Conservation (phyloP, 2,113 vertebrate species). For the Sigmodon hispidus region DNA sequence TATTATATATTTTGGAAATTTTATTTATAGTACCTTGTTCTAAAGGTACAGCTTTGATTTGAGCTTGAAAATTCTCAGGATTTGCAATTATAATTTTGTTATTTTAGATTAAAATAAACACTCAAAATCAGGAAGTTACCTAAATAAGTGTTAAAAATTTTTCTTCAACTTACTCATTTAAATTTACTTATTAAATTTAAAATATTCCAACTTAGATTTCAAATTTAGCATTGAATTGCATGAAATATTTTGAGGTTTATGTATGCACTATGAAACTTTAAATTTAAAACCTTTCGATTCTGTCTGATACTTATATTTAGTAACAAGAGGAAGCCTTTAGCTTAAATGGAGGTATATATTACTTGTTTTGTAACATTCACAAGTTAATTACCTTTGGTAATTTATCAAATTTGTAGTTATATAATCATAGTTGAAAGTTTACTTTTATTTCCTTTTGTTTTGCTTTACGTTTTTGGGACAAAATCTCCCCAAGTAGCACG, state of each 20-base stretch:
- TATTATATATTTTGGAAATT: slow-evolving; percentile 28
- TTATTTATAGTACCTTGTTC: slow-evolving; percentile 49
- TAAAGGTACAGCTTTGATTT: slow-evolving; percentile 51
- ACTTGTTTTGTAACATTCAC: background rate
- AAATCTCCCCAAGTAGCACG: background rate
- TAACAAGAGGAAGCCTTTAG: background rate
- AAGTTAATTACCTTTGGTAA: background rate
- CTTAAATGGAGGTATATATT: background rate
- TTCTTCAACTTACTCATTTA: slow-evolving; percentile 55
- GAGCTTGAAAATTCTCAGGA: slow-evolving; percentile 32
- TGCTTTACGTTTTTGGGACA: background rate
- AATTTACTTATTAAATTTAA: slow-evolving; percentile 72
- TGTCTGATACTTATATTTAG: slow-evolving; percentile 28
- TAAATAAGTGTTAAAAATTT: slow-evolving; percentile 66
- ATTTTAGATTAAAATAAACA: slow-evolving; percentile 73
- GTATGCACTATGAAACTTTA: slow-evolving; percentile 24
- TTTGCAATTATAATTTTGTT: slow-evolving; percentile 67
- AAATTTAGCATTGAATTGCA: slow-evolving; percentile 56
- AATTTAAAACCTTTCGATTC: slow-evolving; percentile 14
- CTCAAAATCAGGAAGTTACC: slow-evolving; percentile 55
- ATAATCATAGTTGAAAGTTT: background rate
- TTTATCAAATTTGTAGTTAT: background rate
- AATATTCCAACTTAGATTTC: slow-evolving; percentile 61
- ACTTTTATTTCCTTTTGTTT: background rate
- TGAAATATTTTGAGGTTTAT: slow-evolving; percentile 37